Percentiles rank a stretch among this genome's conserved stretches.
Evolutionary conservation across 1,140 invertebrate genomes (phyloP).

Genomic region (Sesamia nonagrioides): DNA sequence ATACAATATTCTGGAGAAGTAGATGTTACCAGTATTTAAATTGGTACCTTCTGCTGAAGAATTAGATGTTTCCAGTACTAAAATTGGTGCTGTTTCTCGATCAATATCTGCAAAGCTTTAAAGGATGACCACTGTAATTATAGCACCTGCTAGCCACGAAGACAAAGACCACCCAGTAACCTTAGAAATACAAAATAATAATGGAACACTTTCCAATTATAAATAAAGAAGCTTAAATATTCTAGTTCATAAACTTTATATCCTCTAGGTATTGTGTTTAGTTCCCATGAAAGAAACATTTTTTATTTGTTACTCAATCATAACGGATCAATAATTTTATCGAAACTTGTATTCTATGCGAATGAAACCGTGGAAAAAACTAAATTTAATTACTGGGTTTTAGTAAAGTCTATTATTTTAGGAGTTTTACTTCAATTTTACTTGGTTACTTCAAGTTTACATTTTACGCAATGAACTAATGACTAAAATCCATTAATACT

Average conservation of each 20-base stretch:
- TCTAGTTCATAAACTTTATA: neutral
- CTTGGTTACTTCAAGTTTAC: neutral
- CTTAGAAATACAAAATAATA: neutral
- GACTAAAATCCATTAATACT: no score
- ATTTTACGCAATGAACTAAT: neutral
- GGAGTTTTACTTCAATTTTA: neutral
- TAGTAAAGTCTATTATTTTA: constrained; percentile 36
- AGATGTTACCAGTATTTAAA: no score
- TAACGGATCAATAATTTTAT: constrained; percentile 48
- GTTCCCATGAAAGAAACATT: constrained; percentile 42
- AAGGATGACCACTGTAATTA: neutral
- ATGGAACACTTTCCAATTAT: neutral
- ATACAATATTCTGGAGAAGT: no score
- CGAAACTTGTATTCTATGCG: constrained; percentile 42
- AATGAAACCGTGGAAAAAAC: constrained; percentile 47
- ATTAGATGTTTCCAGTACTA: no score
- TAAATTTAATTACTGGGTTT: constrained; percentile 39
- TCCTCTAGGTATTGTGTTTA: neutral
- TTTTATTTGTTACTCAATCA: constrained; percentile 47
- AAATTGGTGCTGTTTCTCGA: no score
- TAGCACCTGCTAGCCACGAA: no score
- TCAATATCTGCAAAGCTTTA: no score
- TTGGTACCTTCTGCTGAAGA: no score
- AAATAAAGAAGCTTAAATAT: constrained; percentile 20
- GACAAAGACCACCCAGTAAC: neutral